Evolutionary conservation across 2,797 vertebrate genomes (phyloP).

Genomic region (Phylloscopus collybita): DNA sequence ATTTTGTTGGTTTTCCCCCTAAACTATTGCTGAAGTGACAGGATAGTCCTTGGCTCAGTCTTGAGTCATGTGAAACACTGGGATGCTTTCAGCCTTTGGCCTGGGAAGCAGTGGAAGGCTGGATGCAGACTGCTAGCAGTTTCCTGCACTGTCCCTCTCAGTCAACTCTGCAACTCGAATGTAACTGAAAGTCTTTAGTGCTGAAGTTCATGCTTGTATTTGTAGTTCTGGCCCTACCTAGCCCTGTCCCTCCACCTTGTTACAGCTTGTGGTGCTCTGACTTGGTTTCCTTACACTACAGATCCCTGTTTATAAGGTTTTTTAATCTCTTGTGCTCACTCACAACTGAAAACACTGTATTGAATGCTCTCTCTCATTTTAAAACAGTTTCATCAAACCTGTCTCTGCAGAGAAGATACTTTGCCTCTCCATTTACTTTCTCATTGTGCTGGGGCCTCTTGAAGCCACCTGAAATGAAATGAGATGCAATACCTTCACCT

Average conservation of each 20-base stretch:
- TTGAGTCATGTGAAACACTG: background rate
- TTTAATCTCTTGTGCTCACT: background rate
- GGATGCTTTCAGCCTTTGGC: background rate
- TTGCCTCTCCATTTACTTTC: background rate
- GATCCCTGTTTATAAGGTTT: accelerated
- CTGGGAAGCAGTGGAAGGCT: background rate
- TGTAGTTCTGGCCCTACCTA: background rate
- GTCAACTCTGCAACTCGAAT: background rate
- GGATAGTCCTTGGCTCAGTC: background rate
- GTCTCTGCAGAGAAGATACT: background rate
- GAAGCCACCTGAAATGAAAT: background rate
- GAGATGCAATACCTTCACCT: background rate
- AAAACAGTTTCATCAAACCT: background rate
- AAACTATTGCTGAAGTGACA: background rate
- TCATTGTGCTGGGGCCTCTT: background rate
- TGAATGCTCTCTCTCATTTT: background rate
- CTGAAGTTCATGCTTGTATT: background rate
- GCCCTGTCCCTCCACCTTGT: background rate
- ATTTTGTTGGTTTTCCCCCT: background rate
- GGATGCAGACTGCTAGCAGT: background rate
- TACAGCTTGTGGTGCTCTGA: background rate
- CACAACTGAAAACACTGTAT: background rate
- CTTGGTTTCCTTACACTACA: background rate
- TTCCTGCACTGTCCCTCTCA: background rate
- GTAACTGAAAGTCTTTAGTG: background rate